A percentile compares a stretch with the other conserved stretches of the same genome.
Conservation (phyloP, 2,888 invertebrate genomes). For the Drosophila incognita region DNA sequence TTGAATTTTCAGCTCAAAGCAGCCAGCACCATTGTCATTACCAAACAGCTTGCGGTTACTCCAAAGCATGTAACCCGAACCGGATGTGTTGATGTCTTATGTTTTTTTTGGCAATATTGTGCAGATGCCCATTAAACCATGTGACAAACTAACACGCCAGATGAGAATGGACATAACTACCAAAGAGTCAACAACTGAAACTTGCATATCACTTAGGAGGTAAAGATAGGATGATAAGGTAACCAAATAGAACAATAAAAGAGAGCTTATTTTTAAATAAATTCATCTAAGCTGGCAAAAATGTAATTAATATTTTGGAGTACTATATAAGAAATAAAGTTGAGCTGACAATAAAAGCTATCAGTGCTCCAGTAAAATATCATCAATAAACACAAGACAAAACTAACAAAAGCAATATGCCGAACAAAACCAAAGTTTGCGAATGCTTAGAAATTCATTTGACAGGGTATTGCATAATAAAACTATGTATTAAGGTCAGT, state of each 20-base stretch:
- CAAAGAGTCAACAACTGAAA: not conserved
- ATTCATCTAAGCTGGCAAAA: not conserved
- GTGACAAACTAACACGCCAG: conserved; percentile 15
- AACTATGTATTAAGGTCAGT: not conserved
- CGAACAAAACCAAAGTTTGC: not conserved
- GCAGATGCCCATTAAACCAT: conserved; percentile 31
- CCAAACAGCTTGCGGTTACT: not conserved
- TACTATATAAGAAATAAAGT: not conserved
- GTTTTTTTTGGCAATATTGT: conserved; percentile 17
- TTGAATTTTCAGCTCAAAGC: conserved; percentile 15
- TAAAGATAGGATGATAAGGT: not conserved
- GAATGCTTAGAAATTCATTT: not conserved
- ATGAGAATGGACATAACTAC: not conserved
- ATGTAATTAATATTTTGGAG: not conserved
- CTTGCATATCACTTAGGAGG: conserved; percentile 1
- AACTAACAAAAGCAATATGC: not conserved
- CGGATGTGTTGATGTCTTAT: conserved; percentile 29
- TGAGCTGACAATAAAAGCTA: not conserved
- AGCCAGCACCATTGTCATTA: not conserved
- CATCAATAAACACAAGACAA: not conserved
- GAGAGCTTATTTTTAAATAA: not conserved
- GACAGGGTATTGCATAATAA: not conserved
- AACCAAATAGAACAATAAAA: not conserved
- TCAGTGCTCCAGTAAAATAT: not conserved
- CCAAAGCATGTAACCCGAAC: conserved; percentile 25